Conservation (phyloP, 2,113 vertebrate genomes). For the Nerophis ophidion region DNA sequence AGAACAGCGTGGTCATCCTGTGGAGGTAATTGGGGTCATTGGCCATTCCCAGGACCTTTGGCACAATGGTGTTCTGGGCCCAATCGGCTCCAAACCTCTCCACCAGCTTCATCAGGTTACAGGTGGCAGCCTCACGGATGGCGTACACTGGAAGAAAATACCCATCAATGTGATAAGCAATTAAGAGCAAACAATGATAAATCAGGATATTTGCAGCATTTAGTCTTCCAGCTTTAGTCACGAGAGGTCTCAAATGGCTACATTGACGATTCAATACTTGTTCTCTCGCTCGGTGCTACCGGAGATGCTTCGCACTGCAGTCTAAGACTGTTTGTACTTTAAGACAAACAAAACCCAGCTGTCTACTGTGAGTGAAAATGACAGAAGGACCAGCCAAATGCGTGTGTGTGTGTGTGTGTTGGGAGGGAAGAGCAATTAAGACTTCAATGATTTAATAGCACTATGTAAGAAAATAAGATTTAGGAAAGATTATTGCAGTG, state of each 20-base stretch:
- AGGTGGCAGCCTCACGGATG: conserved; percentile 84
- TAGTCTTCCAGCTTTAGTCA: no score
- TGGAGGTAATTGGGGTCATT: conserved; percentile 88
- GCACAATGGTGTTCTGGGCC: conserved; percentile 87
- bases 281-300: no score
- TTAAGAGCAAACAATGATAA: no score
- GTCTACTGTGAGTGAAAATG: background rate
- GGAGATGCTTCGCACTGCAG: background rate
- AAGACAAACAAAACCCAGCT: background rate
- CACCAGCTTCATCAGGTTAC: conserved; percentile 85
- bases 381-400: background rate
- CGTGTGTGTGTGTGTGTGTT: no score
- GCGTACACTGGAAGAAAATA: conserved; percentile 73
- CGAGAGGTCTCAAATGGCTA: no score
- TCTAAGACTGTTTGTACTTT: no score
- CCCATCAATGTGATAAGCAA: no score
- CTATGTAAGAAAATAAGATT: no score
- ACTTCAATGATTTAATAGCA: background rate
- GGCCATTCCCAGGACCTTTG: conserved; percentile 87
- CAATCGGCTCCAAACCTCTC: conserved; percentile 88
- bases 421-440: background rate
- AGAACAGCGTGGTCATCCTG: conserved; percentile 91
- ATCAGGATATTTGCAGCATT: no score
- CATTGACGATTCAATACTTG: background rate
- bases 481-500: background rate